Conservation (phyloP, 2,113 vertebrate genomes). For the Sinocyclocheilus rhinocerous region DNA sequence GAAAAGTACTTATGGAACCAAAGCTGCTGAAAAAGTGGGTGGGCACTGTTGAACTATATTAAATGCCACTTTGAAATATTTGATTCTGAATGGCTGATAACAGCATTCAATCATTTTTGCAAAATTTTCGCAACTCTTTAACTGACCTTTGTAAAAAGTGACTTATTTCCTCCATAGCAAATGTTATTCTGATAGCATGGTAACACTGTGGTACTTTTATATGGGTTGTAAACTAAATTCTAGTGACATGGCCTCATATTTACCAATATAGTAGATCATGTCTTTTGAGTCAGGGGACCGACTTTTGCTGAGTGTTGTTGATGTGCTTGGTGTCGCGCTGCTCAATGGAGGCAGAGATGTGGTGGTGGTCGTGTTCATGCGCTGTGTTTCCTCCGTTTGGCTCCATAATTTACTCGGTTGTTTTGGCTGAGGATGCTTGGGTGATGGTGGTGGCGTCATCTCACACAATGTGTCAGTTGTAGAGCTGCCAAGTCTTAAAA, state of each 20-base stretch:
- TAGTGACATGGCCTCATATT: neutral
- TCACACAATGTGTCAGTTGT: slow-evolving; percentile 62
- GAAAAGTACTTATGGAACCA: too few relatives aligned
- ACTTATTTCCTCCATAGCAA: neutral
- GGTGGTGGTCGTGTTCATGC: neutral
- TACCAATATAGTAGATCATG: neutral
- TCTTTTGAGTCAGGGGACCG: neutral
- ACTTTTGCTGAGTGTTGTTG: neutral
- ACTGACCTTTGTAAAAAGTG: neutral
- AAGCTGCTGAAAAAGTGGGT: too few relatives aligned
- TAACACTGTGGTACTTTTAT: neutral
- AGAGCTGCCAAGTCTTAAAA: slow-evolving; percentile 52
- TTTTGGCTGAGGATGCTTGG: neutral
- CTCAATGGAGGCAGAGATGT: neutral
- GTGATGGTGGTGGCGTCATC: neutral
- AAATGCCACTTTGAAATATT: neutral
- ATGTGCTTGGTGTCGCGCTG: neutral
- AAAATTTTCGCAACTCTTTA: neutral
- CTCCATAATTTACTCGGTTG: rapidly evolving
- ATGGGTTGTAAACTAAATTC: neutral
- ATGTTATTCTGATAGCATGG: neutral
- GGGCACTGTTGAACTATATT: neutral
- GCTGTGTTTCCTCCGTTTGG: rapidly evolving
- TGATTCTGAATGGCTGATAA: neutral
- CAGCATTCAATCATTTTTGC: neutral